Conservation (phyloP, 2,113 vertebrate genomes). For the Cercopithecus mona region DNA sequence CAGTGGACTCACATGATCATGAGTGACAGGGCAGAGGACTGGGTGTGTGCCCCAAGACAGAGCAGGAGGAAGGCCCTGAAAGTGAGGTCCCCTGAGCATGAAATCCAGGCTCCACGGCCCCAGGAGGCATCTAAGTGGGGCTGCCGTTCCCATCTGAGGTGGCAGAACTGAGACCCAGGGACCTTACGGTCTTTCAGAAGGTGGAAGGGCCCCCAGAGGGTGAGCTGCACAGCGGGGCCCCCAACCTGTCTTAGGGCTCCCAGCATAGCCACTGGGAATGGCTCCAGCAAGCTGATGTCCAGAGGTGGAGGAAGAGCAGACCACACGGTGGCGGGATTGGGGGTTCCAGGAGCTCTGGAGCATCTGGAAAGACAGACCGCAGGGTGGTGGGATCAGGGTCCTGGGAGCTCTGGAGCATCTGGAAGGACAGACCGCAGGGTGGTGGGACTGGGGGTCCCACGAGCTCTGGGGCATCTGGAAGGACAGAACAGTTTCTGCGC, state of each 20-base stretch:
- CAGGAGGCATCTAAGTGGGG: too few relatives aligned
- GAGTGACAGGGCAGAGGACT: background rate
- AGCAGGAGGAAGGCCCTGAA: background rate
- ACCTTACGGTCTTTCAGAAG: background rate
- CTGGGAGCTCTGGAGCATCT: rapidly evolving
- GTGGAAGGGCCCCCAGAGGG: background rate
- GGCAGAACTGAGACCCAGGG: background rate
- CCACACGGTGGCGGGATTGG: rapidly evolving
- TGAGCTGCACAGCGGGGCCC: rapidly evolving
- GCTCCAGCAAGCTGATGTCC: background rate
- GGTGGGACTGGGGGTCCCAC: rapidly evolving
- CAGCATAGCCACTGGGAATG: background rate
- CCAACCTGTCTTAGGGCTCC: background rate
- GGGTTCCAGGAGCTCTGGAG: background rate
- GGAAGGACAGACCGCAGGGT: too few relatives aligned
- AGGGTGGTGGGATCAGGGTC: too few relatives aligned
- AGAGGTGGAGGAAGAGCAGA: background rate
- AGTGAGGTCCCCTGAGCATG: rapidly evolving
- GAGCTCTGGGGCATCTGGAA: background rate
- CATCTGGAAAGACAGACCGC: too few relatives aligned
- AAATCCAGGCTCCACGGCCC: background rate
- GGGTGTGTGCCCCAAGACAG: rapidly evolving
- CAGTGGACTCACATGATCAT: rapidly evolving
- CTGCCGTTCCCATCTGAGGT: background rate
- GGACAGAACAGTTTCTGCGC: rapidly evolving